Conservation (phyloP, 2,113 vertebrate genomes). For the Lontra canadensis region DNA sequence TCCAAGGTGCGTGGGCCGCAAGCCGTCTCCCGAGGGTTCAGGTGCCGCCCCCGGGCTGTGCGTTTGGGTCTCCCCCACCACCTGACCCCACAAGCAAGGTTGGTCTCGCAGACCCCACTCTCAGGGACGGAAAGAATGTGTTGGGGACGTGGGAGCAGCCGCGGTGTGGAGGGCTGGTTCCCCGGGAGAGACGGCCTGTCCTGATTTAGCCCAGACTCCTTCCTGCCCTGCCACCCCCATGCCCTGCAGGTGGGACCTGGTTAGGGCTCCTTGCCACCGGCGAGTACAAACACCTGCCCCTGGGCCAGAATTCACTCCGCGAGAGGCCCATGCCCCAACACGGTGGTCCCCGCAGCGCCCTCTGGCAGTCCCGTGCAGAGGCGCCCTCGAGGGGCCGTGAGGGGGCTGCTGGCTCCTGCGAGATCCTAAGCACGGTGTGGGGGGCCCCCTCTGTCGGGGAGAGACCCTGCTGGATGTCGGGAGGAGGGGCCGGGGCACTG, state of each 20-base stretch:
- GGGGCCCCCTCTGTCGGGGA: neutral
- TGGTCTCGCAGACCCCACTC: fast-evolving
- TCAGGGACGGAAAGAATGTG: neutral
- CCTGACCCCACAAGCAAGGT: neutral
- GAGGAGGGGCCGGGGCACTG: neutral
- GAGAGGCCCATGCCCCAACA: fast-evolving
- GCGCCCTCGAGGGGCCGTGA: fast-evolving
- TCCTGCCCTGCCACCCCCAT: neutral
- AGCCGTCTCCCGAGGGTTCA: fast-evolving
- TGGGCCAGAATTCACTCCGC: fast-evolving
- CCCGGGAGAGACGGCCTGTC: neutral
- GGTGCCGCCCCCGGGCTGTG: neutral
- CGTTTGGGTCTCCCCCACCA: fast-evolving
- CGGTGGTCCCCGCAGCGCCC: fast-evolving
- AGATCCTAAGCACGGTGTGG: neutral
- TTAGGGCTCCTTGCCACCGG: fast-evolving
- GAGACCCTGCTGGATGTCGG: neutral
- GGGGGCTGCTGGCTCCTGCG: fast-evolving
- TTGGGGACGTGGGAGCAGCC: fast-evolving
- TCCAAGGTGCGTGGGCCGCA: slow-evolving; percentile 89
- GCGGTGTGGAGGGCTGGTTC: neutral
- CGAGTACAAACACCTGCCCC: neutral
- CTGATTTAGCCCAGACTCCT: neutral
- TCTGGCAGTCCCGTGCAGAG: neutral
- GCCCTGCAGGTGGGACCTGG: fast-evolving